Evolutionary conservation across 2,113 vertebrate genomes (phyloP).

Genomic region (Dolichotis patagonum): DNA sequence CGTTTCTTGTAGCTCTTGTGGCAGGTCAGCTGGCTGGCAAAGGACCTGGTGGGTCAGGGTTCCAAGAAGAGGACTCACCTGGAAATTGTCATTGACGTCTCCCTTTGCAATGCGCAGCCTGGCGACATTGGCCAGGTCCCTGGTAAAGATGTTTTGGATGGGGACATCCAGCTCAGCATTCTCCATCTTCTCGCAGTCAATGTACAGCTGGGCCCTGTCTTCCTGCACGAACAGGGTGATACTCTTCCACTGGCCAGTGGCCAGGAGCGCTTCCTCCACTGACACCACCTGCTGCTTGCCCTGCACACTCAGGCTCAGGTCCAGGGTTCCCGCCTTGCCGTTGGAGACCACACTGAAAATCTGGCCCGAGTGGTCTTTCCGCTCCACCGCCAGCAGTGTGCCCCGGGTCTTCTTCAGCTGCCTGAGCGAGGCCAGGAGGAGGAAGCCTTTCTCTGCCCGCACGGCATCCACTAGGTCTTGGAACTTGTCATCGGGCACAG

Average conservation of each 20-base stretch:
- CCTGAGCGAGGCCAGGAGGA: slow-evolving; percentile 94
- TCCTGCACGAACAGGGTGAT: slow-evolving; percentile 97
- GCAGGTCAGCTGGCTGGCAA: background rate
- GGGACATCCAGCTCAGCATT: slow-evolving; percentile 93
- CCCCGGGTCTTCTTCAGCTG: slow-evolving; percentile 94
- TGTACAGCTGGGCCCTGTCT: slow-evolving; percentile 94
- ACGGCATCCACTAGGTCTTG: slow-evolving; percentile 96
- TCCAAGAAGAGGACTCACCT: slow-evolving; percentile 87
- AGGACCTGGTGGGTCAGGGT: background rate
- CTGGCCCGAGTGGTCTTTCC: slow-evolving; percentile 91
- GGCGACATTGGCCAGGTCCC: slow-evolving; percentile 90
- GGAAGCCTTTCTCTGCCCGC: slow-evolving; percentile 94
- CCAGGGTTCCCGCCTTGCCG: slow-evolving; percentile 94
- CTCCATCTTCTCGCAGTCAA: slow-evolving; percentile 96
- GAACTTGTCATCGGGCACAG: slow-evolving; percentile 92
- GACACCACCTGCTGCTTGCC: slow-evolving; percentile 93
- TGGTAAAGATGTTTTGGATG: slow-evolving; percentile 93
- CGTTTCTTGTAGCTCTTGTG: background rate
- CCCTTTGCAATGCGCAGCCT: slow-evolving; percentile 94
- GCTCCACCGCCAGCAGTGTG: slow-evolving; percentile 93
- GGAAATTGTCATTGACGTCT: slow-evolving; percentile 93
- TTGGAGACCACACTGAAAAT: slow-evolving; percentile 96
- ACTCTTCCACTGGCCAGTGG: slow-evolving; percentile 95
- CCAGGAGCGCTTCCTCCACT: slow-evolving; percentile 93
- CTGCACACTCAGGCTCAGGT: slow-evolving; percentile 91